phyloP scores from a whole-genome alignment of 2,113 vertebrate species.

The Ploceus nigricollis region DNA sequence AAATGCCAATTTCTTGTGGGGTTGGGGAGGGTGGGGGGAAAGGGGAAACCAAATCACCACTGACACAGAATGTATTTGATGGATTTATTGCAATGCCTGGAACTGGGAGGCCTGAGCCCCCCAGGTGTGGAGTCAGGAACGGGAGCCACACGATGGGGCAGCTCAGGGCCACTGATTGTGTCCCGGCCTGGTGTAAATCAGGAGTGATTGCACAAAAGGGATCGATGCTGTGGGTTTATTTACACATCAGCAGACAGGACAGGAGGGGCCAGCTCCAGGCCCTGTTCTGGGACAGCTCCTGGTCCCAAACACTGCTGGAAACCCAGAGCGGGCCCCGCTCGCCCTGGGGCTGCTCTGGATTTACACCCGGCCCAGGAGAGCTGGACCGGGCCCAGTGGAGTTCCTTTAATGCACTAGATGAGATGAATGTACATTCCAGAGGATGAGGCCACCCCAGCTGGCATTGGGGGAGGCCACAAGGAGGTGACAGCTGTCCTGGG shows the following conservation, averaged over 20 bases:
- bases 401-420: neutral
- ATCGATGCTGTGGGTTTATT: rapidly evolving
- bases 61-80: neutral
- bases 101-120: neutral
- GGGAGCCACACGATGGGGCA: rapidly evolving
- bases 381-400: neutral
- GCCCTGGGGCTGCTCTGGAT: neutral
- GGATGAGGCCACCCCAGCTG: rapidly evolving
- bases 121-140: neutral
- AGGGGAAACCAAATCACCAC: neutral
- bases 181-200: neutral
- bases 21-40: neutral
- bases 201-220: neutral
- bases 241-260: rapidly evolving
- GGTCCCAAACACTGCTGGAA: neutral
- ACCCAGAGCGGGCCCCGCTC: neutral
- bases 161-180: neutral
- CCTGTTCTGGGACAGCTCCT: neutral
- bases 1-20: neutral
- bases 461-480: neutral
- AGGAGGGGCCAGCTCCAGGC: rapidly evolving
- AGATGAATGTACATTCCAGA: neutral
- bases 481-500: neutral
- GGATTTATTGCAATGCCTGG: neutral
- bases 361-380: neutral